These are phyloP conservation scores for Cephus sareptanus DNA, from an alignment of 2,888 invertebrate genomes.

Conservation along the genomic window DNA sequence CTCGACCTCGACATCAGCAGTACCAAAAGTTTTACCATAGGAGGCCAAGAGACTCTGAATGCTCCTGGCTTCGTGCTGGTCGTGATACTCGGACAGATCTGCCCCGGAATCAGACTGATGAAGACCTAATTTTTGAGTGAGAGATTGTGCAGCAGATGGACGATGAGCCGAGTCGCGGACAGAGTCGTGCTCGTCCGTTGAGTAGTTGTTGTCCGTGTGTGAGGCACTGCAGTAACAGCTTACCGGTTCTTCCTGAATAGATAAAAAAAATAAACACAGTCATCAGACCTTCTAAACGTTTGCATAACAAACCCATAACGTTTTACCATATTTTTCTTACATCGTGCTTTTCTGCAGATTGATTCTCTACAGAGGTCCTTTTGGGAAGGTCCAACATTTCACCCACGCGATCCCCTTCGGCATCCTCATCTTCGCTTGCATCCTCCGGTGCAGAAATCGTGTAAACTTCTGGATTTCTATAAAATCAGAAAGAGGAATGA, in stretches of 20 bases:
- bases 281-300: conserved; percentile 10
- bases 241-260: conserved; percentile 62
- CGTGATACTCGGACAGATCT: conserved; percentile 74
- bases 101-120: conserved; percentile 81
- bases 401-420: conserved; percentile 51
- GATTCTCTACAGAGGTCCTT: conserved; percentile 49
- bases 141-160: conserved; percentile 43
- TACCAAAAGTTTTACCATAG: conserved; percentile 46
- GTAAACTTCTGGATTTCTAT: conserved; percentile 56
- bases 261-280: conserved; percentile 11
- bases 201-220: conserved; percentile 80
- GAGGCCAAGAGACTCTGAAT: conserved; percentile 62
- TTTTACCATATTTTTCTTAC: conserved; percentile 36
- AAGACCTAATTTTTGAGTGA: conserved; percentile 64
- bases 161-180: conserved; percentile 68
- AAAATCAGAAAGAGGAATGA: background rate
- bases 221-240: conserved; percentile 83
- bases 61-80: conserved; percentile 62
- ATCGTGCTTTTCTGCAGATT: conserved; percentile 56
- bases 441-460: conserved; percentile 63
- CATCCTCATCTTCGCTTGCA: conserved; percentile 61
- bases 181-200: conserved; percentile 79
- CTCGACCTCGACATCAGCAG: conserved; percentile 29
- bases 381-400: conserved; percentile 56
- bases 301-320: background rate